These are phyloP conservation scores for Brenthis hecate DNA, from an alignment of 2,888 invertebrate genomes.

Conservation along the genomic window DNA sequence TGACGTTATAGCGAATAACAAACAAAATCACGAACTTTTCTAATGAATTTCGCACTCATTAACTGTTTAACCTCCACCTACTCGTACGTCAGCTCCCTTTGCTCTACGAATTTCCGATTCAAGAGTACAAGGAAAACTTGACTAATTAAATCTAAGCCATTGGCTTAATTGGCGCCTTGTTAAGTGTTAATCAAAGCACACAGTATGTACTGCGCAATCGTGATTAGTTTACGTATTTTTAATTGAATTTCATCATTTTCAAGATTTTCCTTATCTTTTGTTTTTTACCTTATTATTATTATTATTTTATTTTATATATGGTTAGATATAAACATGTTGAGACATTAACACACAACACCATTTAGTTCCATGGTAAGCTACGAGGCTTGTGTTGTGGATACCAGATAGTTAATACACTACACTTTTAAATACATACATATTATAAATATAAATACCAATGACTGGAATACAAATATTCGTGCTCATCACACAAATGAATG, in stretches of 20 bases:
- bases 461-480: no score
- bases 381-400: no score
- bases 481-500: no score
- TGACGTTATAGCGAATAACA: no score
- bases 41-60: slow-evolving; percentile 9
- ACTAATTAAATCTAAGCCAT: slow-evolving; percentile 38
- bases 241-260: slow-evolving; percentile 14
- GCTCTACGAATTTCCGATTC: slow-evolving; percentile 8
- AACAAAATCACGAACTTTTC: neutral
- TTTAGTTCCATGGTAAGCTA: no score
- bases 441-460: no score
- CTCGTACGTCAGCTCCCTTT: slow-evolving; percentile 7
- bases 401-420: no score
- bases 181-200: slow-evolving; percentile 42
- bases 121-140: slow-evolving; percentile 31
- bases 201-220: slow-evolving; percentile 24
- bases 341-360: no score
- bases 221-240: slow-evolving; percentile 29
- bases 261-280: neutral
- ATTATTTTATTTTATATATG: neutral
- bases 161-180: slow-evolving; percentile 39
- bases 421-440: no score
- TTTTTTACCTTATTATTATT: neutral
- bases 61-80: slow-evolving; percentile 15
- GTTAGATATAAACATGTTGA: no score